These are phyloP conservation scores for Ceratitis capitata DNA, from an alignment of 1,140 invertebrate species.

Conservation along the genomic window DNA sequence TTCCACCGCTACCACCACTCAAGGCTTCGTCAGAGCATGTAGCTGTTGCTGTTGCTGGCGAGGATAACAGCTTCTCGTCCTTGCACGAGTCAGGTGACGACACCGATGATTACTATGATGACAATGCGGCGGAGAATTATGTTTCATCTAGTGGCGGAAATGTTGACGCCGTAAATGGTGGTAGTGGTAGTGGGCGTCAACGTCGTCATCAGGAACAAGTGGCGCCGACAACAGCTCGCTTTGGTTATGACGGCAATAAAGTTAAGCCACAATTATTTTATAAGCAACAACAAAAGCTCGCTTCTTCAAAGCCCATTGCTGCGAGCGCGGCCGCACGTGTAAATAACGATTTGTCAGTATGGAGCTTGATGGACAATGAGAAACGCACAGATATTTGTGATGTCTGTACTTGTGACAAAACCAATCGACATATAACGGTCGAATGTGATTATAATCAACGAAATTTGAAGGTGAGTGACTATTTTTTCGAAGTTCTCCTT, in stretches of 20 bases:
- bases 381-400: background rate
- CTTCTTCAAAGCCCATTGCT: too few relatives aligned
- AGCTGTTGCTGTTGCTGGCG: background rate
- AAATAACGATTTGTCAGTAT: background rate
- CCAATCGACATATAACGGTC: background rate
- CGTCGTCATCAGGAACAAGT: background rate
- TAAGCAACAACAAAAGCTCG: background rate
- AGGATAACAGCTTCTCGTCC: too few relatives aligned
- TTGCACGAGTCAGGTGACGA: background rate
- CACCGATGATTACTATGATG: background rate
- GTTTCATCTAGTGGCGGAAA: too few relatives aligned
- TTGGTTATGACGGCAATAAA: slow-evolving; percentile 14
- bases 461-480: background rate
- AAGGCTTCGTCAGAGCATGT: too few relatives aligned
- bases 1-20: background rate
- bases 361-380: background rate
- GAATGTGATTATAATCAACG: background rate
- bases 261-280: background rate
- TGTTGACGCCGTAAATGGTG: background rate
- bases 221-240: background rate
- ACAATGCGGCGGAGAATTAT: background rate
- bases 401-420: background rate
- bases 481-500: background rate
- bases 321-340: background rate
- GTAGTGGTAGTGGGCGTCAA: background rate